phyloP scores from a whole-genome alignment of 2,113 vertebrate genomes.

The Pipa parva region DNA sequence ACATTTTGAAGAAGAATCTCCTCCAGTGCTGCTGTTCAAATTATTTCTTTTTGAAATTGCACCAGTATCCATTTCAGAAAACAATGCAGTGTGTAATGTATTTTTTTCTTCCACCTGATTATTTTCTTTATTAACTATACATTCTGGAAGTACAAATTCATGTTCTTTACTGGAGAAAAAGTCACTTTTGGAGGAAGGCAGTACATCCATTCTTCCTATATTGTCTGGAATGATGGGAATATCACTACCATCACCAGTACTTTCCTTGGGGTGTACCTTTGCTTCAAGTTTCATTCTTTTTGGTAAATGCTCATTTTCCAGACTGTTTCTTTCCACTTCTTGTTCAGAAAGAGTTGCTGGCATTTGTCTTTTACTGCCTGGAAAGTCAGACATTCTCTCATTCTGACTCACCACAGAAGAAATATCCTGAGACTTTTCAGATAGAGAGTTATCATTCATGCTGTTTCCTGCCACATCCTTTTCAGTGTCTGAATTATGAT shows the following conservation, averaged over 20 bases:
- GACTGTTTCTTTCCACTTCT: constrained; percentile 46
- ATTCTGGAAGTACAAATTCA: neutral
- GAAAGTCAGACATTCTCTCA: constrained; percentile 47
- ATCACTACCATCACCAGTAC: constrained; percentile 11
- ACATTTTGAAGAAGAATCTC: constrained; percentile 44
- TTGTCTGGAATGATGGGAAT: neutral
- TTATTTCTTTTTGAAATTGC: neutral
- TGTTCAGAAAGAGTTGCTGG: constrained; percentile 31
- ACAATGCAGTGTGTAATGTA: neutral
- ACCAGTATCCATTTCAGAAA: neutral
- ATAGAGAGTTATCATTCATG: constrained; percentile 2
- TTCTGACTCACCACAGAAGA: constrained; percentile 44
- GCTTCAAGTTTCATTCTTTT: constrained; percentile 56
- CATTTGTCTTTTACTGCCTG: constrained; percentile 47
- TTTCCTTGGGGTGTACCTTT: constrained; percentile 8
- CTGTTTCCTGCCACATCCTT: constrained; percentile 8
- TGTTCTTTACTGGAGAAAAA: neutral
- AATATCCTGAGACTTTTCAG: constrained; percentile 45
- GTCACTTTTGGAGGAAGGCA: neutral
- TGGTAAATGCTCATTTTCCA: constrained; percentile 43
- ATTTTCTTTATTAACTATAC: neutral
- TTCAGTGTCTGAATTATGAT: constrained; percentile 36
- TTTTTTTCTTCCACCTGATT: neutral
- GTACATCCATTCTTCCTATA: neutral
- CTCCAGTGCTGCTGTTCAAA: neutral